Percentiles rank a stretch among this genome's conserved stretches.
phyloP scores from a whole-genome alignment of 2,113 vertebrate genomes.

The Myanophis thanlyinensis region DNA sequence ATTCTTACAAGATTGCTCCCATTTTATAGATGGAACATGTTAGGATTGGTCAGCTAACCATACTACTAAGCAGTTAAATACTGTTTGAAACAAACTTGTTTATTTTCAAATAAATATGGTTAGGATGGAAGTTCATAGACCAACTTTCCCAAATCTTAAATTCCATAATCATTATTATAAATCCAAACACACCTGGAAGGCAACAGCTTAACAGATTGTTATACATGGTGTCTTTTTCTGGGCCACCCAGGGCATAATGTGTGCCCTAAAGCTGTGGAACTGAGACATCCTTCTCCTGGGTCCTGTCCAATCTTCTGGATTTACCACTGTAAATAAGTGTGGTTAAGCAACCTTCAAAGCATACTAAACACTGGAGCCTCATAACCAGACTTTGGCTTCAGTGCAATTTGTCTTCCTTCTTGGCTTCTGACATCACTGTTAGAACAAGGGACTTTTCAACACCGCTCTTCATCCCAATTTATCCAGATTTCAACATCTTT shows the following conservation, averaged over 20 bases:
- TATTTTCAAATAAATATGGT: background rate
- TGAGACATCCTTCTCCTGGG: background rate
- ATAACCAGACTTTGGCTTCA: constrained; percentile 27
- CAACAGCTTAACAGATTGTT: background rate
- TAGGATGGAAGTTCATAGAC: background rate
- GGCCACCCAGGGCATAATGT: constrained; percentile 7
- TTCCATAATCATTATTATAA: background rate
- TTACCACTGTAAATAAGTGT: constrained; percentile 3
- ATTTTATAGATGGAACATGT: background rate
- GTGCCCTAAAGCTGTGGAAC: background rate
- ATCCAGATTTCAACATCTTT: background rate
- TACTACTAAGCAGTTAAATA: background rate
- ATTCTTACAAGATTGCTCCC: background rate
- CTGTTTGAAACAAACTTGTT: background rate
- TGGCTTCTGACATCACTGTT: constrained; percentile 33
- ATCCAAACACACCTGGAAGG: background rate
- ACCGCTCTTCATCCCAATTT: constrained; percentile 29
- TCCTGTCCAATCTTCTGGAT: background rate
- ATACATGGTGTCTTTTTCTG: background rate
- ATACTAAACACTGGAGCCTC: constrained; percentile 28
- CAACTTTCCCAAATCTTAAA: background rate
- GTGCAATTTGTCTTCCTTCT: constrained; percentile 32
- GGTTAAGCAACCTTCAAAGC: constrained; percentile 40
- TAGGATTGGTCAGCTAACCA: background rate
- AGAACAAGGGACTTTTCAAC: constrained; percentile 38